Base-by-base conservation (phyloP, 2,888 invertebrate genomes). In the Polyommatus icarus region DNA sequence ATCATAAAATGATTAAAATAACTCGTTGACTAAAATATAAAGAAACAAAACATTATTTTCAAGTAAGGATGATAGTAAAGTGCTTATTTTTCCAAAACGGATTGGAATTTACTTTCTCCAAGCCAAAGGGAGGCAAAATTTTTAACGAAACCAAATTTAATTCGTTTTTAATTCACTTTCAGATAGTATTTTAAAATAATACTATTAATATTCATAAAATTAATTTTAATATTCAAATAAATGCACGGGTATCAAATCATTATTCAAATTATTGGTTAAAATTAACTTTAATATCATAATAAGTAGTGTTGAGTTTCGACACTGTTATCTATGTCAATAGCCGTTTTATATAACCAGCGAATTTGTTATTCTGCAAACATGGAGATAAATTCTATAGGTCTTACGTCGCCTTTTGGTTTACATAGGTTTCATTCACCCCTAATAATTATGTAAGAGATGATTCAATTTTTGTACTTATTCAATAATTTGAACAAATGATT, bases 401-500 rank as follows among this genome's bases (percentile, higher is more conserved):
- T 73, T 46, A 73, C 73, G 73, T 46, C 5, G 20, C 6, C n/a
- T 73, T 40, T 24, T 73, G 24, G 73, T 24, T 7, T 24, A 73
- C 46, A 73, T 73, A 73, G 67, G 29, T 67, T 73, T 73, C 73
- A 73, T 73, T 73, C 73, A 73, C 73, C 73, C 12, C 46, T 6
- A 67, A 46, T 6, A 67, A 46, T 73, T 12, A 73, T 15, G 46
- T 24, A 72, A 72, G 46, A 73, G n/a, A 72, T 73, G 46, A 24
- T 40, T 46, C n/a, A 54, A 18, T 46, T 46, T 46, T 46, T 46
- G 18, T 18, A n/a, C n/a, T n/a, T n/a, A 18, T 54, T 18, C 54
- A 54, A 18, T 54, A 18, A 18, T 7, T 54, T 54, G 15, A 54
- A 54, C 54, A 54, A 54, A 54, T 18, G 4, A 54, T 54, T 54